phyloP scores from a whole-genome alignment of 2,888 invertebrate species.

The Onthophagus sagittarius region DNA sequence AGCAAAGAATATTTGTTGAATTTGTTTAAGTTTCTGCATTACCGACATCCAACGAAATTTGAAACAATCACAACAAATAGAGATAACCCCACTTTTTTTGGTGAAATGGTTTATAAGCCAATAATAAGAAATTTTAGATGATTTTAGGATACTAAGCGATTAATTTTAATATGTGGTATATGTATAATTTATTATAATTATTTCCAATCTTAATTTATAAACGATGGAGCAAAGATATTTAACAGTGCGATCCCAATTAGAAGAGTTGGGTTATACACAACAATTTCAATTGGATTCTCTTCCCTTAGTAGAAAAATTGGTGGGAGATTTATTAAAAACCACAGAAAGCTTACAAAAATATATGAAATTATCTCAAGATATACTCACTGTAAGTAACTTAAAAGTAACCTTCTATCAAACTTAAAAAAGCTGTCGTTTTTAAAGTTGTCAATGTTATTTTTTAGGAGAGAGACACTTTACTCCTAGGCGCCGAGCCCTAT shows the following conservation, averaged over 20 bases:
- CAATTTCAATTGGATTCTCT: conserved; percentile 71
- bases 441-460: conserved; percentile 31
- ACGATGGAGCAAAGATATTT: conserved; percentile 41
- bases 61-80: no score
- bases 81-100: no score
- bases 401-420: conserved; percentile 5
- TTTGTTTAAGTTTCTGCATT: no score
- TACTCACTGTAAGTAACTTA: conserved; percentile 55
- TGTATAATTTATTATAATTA: conserved; percentile 7
- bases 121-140: not conserved
- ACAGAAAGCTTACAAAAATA: conserved; percentile 84
- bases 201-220: conserved; percentile 17
- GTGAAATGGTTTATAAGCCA: no score
- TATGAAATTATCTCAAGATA: conserved; percentile 70
- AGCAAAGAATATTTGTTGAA: no score
- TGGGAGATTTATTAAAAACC: conserved; percentile 80
- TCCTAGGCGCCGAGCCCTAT: conserved; percentile 71
- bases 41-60: no score
- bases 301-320: conserved; percentile 73
- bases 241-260: conserved; percentile 62
- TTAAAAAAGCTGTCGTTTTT: not conserved
- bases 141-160: conserved; percentile 16
- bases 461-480: conserved; percentile 66
- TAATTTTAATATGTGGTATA: not conserved
- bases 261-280: conserved; percentile 79